Evolutionary conservation across 2,888 invertebrate genomes (phyloP), one percentile per base, ranked within the genome.

Genomic region (Synanthedon tipuliformis): DNA sequence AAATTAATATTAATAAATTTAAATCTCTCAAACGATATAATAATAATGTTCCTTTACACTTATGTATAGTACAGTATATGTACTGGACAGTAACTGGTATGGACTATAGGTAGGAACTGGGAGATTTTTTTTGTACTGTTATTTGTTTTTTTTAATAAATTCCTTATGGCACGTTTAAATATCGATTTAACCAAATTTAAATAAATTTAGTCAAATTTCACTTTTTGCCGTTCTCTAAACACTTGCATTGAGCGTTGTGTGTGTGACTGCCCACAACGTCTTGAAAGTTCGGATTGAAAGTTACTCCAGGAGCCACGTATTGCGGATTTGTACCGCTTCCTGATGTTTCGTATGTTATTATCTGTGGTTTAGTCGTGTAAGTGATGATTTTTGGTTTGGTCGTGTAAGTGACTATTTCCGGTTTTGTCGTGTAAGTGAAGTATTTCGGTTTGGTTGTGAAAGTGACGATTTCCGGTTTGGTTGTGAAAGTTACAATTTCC

Each of bases 311-410:
- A 0, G 78, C 78, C 0, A 78, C 79, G n/a, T 81, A 78, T 34
- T 82, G 84, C 0, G 82, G 83, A 56, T 80, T 82, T 0, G 73
- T 78, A 0, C 76, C 78, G 41, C 78, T 83, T 0, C 85, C 87
- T 0, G 85, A 83, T 0, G 86, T 83, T 56, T 85, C 81, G 52
- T 82, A 83, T 0, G 73, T 73, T 4, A 83, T 76, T 23, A 77
- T 61, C 57, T 81, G 76, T 0, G 78, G 73, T 40, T 74, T 73
- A 3, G 73, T 74, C 0, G 74, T 73, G 40, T 60, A 74, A 0
- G 69, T 69, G 0, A 71, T 62, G 0, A 69, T 56, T 57, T 72
- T 65, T 0, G 71, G 78, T 34, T 77, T 75, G 0, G 75, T 75
- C 0, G 73, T 76, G 56, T 69, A 75, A 0, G 72, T 72, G 0